phyloP scores from a whole-genome alignment of 2,888 invertebrate genomes.

The Ichneumoninae sp. region DNA sequence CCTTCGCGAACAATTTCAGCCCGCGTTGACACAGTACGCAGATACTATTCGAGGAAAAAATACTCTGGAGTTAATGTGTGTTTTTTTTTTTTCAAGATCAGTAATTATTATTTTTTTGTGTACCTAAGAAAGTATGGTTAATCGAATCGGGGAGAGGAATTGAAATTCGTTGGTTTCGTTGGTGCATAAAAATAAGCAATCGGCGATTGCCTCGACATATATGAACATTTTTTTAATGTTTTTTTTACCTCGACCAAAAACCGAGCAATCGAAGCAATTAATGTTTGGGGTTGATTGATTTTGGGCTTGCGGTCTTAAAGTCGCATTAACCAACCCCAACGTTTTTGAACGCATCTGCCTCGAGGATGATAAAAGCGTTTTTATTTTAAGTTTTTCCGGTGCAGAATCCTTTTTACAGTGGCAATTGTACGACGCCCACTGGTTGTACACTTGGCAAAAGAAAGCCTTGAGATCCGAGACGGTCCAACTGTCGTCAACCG shows the following conservation, averaged over 20 bases:
- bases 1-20: neutral
- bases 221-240: too few species aligned
- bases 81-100: neutral
- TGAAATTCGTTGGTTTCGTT: neutral
- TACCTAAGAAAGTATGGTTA: neutral
- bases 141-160: neutral
- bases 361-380: neutral
- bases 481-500: conserved; percentile 7
- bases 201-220: neutral
- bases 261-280: neutral
- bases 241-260: neutral
- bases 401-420: neutral
- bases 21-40: neutral
- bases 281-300: neutral
- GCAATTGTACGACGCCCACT: neutral
- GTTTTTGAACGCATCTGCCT: neutral
- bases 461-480: neutral
- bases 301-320: neutral
- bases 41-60: neutral
- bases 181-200: neutral
- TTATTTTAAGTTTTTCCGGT: neutral
- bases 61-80: neutral
- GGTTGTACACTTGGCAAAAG: neutral
- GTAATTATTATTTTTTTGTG: neutral
- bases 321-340: neutral